phyloP scores from a whole-genome alignment of 2,113 vertebrate species.

The Lagenorhynchus albirostris region DNA sequence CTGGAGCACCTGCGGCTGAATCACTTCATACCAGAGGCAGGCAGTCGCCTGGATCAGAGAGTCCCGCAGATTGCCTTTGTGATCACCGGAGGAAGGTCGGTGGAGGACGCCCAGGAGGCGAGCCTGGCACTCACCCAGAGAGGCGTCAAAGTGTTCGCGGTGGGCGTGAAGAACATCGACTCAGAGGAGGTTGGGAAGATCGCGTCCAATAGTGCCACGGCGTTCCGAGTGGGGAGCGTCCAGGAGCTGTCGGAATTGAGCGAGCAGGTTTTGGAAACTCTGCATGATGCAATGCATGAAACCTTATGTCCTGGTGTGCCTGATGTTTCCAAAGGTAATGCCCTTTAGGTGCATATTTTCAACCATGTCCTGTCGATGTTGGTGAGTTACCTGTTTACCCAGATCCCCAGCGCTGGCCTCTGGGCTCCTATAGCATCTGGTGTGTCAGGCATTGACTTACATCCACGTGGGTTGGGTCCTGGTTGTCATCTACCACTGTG shows the following conservation, averaged over 20 bases:
- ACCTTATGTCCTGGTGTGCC: constrained; percentile 80
- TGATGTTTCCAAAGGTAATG: constrained; percentile 82
- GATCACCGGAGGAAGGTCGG: constrained; percentile 89
- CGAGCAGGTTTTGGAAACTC: constrained; percentile 90
- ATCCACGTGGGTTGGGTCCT: rapidly evolving
- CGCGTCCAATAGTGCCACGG: constrained; percentile 85
- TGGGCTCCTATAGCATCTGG: not conserved
- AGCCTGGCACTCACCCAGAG: constrained; percentile 84
- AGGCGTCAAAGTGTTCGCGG: constrained; percentile 89
- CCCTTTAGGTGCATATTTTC: rapidly evolving
- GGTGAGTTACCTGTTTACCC: not conserved
- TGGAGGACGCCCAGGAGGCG: constrained; percentile 87
- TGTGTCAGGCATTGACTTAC: not conserved
- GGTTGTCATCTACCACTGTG: not conserved
- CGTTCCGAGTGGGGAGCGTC: constrained; percentile 85
- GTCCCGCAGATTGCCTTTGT: constrained; percentile 94
- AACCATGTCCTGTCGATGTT: rapidly evolving
- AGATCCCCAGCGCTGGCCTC: rapidly evolving
- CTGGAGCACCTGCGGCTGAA: constrained; percentile 87
- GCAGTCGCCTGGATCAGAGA: constrained; percentile 90
- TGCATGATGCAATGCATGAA: constrained; percentile 89
- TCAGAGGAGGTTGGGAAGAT: constrained; percentile 86
- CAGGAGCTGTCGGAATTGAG: constrained; percentile 90
- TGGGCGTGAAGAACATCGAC: constrained; percentile 88
- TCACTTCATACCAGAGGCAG: constrained; percentile 90